Base-by-base conservation (phyloP, 1,140 invertebrate species). In the Bombus haemorrhoidalis region DNA sequence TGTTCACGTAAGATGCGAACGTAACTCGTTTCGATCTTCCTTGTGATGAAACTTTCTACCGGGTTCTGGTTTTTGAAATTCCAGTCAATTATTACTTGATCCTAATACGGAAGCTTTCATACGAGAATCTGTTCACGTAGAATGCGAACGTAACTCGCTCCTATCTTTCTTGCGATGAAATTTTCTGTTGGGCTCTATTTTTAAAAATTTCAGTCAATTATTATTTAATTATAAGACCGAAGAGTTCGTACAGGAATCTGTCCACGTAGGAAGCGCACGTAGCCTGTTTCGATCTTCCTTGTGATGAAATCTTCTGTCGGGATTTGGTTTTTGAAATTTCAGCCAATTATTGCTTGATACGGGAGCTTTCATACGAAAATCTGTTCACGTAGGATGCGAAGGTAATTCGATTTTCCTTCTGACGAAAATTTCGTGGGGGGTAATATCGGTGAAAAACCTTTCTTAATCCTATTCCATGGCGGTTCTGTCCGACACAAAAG, bases 391-490 rank as follows among this genome's bases (percentile, higher is more conserved):
- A 66, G 15, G 64, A 66, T n/a, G 13, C 64, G 59, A 12, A 62
- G 0, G 69, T 82, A 77, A 85, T 13, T 57, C 73, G 81, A 53
- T 53, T 53, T 59, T 84, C 62, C 32, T 28, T 15, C 28, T 5
- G 43, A 59, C 66, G 69, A 22, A 59, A 69, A 64, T 76, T 79
- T 80, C 69, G 59, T 18, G 25, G n/a, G 62, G 34, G 53, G 37
- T 59, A 53, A 39, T 32, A 34, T 13, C 59, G 84, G 39, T 32
- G 77, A 43, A 90, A 85, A 81, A 87, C 69, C 22, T 34, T 37
- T 53, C 71, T 28, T 85, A 89, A 90, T 90, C 66, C 69, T 68
- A 75, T 76, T 68, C 81, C 32, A 15, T 39, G 13, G 39, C 41
- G 59, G 81, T 66, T 78, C 75, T 41, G 82, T 79, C 25, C 41